Evolutionary conservation across 2,797 vertebrate species (phyloP).

Genomic region (Enteromius radiatus): DNA sequence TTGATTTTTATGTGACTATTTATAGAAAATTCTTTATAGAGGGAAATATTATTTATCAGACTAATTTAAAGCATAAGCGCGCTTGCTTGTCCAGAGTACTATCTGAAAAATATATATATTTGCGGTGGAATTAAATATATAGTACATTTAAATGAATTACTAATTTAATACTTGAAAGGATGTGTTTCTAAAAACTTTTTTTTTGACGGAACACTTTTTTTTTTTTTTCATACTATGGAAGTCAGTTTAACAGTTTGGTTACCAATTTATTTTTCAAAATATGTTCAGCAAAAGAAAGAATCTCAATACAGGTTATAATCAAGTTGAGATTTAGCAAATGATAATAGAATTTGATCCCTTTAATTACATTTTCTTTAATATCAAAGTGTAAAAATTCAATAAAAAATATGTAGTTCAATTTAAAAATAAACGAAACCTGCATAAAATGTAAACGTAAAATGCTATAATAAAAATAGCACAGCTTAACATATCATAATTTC

Average conservation of each 20-base stretch:
- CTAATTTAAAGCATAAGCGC: conserved; percentile 61
- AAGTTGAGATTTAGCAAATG: not conserved
- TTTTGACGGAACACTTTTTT: not conserved
- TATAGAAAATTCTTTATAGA: conserved; percentile 67
- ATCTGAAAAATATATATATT: not conserved
- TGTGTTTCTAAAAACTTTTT: not conserved
- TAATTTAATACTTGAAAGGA: not conserved
- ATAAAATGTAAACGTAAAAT: not conserved
- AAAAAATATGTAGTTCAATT: not conserved
- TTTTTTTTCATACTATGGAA: not conserved
- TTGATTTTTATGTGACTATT: conserved; percentile 62
- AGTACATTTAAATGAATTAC: not conserved
- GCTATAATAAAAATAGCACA: not conserved
- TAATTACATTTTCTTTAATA: not conserved
- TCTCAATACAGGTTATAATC: not conserved
- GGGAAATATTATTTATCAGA: conserved; percentile 61
- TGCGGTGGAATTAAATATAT: not conserved
- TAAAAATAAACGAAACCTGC: not conserved
- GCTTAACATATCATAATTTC: not conserved
- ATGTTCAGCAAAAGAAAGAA: not conserved
- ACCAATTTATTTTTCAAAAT: not conserved
- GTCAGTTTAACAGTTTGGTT: not conserved
- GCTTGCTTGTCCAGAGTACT: conserved; percentile 39
- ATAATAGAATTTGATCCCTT: not conserved
- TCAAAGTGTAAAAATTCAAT: not conserved